Base-by-base conservation (phyloP, 2,797 vertebrate genomes). In the Peromyscus eremicus region DNA sequence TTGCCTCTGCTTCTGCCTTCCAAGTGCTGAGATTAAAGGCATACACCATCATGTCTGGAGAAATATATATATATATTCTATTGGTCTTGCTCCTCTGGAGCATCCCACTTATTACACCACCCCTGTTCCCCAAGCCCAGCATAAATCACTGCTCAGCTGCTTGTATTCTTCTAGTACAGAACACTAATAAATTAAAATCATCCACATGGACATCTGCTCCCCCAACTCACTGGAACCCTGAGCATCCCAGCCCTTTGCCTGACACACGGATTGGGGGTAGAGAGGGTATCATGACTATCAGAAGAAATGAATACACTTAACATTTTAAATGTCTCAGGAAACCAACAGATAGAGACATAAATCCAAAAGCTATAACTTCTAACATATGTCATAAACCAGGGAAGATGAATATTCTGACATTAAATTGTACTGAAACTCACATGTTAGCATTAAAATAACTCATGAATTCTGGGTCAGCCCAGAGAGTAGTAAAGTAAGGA, bases 361-460 rank as follows among this genome's bases (percentile, higher is more conserved):
- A 94, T 77, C 82, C 57, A 73, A 66, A 89, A 89, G 40, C 40
- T 29, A 6, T 83, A 92, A 89, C 62, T 92, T 95, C 79, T 43
- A 97, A 91, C 40, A 52, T 52, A n/a, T 73, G 17, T 79, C 83
- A 88, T 86, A 89, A 97, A 80, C 89, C 21, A 73, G 37, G 43
- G 7, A 91, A 91, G 66, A 77, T 55, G 34, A 83, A 79, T 87
- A 83, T 95, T 77, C 46, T 92, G 25, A 52, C 52, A 79, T 62
- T 27, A 80, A 91, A 81, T 81, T 71, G 92, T 29, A 89, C 0
- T 85, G 37, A 92, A 89, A 89, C 60, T 85, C 84, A 92, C 21
- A 85, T 77, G 84, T 32, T 70, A 90, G 89, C 29, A 49, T 91
- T 92, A 92, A 97, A 97, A 76, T 94, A 83, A 94, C 89, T 89